Evolutionary conservation across 2,113 vertebrate genomes (phyloP).

Genomic region (Craseonycteris thonglongyai): DNA sequence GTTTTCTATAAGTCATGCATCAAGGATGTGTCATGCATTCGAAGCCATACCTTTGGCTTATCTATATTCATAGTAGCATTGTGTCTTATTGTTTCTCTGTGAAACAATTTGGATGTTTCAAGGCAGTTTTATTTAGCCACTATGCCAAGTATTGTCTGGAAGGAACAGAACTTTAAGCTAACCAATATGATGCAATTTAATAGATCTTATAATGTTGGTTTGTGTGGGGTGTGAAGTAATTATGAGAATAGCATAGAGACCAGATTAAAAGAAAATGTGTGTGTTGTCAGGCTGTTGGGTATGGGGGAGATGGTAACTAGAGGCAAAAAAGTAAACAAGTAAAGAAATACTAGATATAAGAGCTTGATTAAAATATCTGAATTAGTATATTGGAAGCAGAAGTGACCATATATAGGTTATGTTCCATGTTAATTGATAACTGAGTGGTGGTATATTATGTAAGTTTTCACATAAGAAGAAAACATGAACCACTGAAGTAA

Average conservation of each 20-base stretch:
- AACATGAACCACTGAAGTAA: neutral
- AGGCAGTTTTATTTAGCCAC: neutral
- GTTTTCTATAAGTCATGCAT: neutral
- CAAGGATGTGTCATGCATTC: neutral
- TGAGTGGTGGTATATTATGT: neutral
- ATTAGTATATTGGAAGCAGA: neutral
- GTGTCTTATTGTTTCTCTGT: neutral
- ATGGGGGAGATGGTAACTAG: neutral
- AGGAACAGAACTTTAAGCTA: neutral
- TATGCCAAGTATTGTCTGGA: neutral
- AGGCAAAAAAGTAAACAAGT: neutral
- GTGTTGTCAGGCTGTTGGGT: neutral
- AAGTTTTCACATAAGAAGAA: neutral
- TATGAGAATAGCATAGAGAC: neutral
- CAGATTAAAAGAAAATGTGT: neutral
- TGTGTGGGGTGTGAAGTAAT: neutral
- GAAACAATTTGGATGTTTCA: neutral
- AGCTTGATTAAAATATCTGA: neutral
- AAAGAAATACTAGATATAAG: neutral
- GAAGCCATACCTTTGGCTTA: neutral
- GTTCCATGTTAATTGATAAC: neutral
- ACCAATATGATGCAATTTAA: neutral
- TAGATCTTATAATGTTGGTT: neutral
- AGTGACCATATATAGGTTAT: neutral
- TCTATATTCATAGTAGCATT: neutral